Evolutionary conservation across 1,140 invertebrate species (phyloP).

Genomic region (Trachelipus rathkii): DNA sequence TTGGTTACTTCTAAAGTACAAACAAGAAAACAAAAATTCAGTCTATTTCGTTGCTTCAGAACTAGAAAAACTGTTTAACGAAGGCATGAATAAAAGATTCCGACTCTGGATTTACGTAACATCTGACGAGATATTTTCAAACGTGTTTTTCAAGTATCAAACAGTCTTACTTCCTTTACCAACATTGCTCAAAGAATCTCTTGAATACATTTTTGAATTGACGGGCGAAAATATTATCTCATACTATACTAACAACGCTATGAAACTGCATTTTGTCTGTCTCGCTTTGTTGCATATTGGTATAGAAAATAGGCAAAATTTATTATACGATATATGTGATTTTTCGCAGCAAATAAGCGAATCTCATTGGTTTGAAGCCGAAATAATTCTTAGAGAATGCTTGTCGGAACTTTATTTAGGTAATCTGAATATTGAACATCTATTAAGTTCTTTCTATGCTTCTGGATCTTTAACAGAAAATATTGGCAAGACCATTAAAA

Average conservation of each 20-base stretch:
- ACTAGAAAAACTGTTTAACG: background rate
- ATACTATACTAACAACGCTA: slow-evolving; percentile 31
- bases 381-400: slow-evolving; percentile 24
- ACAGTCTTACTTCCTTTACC: slow-evolving; percentile 31
- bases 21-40: background rate
- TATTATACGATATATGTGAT: slow-evolving; percentile 27
- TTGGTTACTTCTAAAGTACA: slow-evolving; percentile 37
- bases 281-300: slow-evolving; percentile 39
- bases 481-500: background rate
- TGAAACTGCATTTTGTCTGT: slow-evolving; percentile 37
- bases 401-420: background rate
- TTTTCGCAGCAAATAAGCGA: slow-evolving; percentile 31
- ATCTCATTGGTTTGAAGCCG: slow-evolving; percentile 38
- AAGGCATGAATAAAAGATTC: background rate
- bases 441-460: background rate
- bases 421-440: background rate
- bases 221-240: slow-evolving; percentile 36
- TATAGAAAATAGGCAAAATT: slow-evolving; percentile 35
- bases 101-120: slow-evolving; percentile 30
- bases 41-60: background rate
- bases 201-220: slow-evolving; percentile 33
- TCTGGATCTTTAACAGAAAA: background rate
- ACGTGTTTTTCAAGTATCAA: slow-evolving; percentile 25
- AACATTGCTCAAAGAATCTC: slow-evolving; percentile 31
- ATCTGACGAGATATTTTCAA: slow-evolving; percentile 27